Conservation (phyloP, 2,888 invertebrate species). For the Oscheius sp. region DNA sequence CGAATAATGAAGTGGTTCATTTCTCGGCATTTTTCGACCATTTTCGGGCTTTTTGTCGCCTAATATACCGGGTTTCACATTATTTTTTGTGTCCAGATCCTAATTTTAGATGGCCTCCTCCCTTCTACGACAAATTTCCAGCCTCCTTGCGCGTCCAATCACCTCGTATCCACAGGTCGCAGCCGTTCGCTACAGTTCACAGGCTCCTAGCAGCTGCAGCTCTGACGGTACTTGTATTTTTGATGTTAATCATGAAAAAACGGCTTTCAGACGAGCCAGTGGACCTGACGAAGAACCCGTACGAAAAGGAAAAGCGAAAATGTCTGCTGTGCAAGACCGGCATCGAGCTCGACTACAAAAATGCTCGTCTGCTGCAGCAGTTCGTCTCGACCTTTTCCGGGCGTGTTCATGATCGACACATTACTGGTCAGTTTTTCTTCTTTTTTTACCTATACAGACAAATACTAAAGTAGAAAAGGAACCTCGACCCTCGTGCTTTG, state of each 20-base stretch:
- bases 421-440: constrained; percentile 80
- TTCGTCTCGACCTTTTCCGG: constrained; percentile 96
- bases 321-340: constrained; percentile 67
- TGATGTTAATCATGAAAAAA: background rate
- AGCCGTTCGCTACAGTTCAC: no score
- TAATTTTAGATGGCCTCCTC: background rate
- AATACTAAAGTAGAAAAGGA: no score
- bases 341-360: constrained; percentile 76
- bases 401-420: constrained; percentile 88
- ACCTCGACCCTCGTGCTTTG: no score
- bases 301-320: constrained; percentile 58
- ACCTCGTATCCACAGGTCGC: no score
- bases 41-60: background rate
- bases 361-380: constrained; percentile 82
- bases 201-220: no score
- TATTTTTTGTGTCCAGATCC: background rate
- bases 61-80: background rate
- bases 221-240: no score
- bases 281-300: constrained; percentile 60
- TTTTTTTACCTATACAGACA: background rate
- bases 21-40: background rate
- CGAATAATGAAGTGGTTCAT: no score
- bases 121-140: no score
- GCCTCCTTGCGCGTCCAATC: no score
- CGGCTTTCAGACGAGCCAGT: constrained; percentile 53